These are phyloP conservation scores for Dinothrombium tinctorium DNA, from an alignment of 1,140 invertebrate genomes.

Conservation along the genomic window DNA sequence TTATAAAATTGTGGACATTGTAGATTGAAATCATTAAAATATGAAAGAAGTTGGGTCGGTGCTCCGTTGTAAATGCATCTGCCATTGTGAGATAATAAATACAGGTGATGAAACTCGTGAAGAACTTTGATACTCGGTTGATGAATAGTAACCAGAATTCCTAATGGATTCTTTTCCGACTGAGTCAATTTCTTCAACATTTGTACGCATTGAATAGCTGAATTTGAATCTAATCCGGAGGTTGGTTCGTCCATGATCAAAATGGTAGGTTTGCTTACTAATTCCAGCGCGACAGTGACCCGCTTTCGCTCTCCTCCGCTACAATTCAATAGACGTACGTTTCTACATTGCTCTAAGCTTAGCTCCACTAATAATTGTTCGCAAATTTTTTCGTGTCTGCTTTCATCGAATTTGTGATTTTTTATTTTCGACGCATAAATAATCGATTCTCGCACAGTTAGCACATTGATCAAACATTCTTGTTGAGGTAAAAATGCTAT, in stretches of 20 bases:
- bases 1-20: slow-evolving; percentile 83
- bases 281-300: slow-evolving; percentile 71
- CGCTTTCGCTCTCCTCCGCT: slow-evolving; percentile 80
- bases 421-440: slow-evolving; percentile 76
- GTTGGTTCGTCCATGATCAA: slow-evolving; percentile 96
- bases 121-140: slow-evolving; percentile 64
- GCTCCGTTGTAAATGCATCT: slow-evolving; percentile 9
- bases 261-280: slow-evolving; percentile 69
- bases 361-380: not conserved
- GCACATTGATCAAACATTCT: slow-evolving; percentile 11
- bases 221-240: slow-evolving; percentile 61
- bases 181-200: slow-evolving; percentile 56
- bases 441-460: slow-evolving; percentile 70
- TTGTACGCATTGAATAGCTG: slow-evolving; percentile 52
- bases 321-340: slow-evolving; percentile 49
- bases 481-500: slow-evolving; percentile 9
- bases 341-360: not conserved
- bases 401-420: slow-evolving; percentile 12
- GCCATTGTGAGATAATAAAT: slow-evolving; percentile 6
- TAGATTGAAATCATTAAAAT: slow-evolving; percentile 19
- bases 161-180: slow-evolving; percentile 15
- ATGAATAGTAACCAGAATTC: slow-evolving; percentile 59
- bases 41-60: not conserved
- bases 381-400: not conserved
- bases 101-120: slow-evolving; percentile 47